phyloP scores from a whole-genome alignment of 1,140 invertebrate genomes.

The Procambarus clarkii region DNA sequence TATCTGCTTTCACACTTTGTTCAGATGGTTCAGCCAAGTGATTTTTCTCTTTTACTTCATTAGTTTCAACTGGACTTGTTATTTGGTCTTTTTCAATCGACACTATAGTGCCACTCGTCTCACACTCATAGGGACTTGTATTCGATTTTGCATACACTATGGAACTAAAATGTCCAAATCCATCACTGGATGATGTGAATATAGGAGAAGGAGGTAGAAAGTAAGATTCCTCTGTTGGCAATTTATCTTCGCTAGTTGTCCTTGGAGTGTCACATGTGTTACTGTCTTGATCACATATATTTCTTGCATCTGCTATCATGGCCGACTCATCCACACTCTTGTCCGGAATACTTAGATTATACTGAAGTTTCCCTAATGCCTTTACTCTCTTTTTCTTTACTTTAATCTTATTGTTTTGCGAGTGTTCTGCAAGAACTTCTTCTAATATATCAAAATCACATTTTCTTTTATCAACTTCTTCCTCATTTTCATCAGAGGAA shows the following conservation, averaged over 20 bases:
- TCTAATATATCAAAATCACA: conserved; percentile 76
- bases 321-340: conserved; percentile 34
- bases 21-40: not conserved
- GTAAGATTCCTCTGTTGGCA: conserved; percentile 45
- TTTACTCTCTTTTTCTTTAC: conserved; percentile 57
- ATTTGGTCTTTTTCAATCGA: not conserved
- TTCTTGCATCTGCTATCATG: conserved; percentile 55
- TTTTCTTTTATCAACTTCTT: conserved; percentile 33
- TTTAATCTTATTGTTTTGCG: conserved; percentile 67
- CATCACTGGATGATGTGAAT: conserved; percentile 65
- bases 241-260: conserved; percentile 67
- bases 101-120: conserved; percentile 73
- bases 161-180: conserved; percentile 32
- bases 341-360: conserved; percentile 39
- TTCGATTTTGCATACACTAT: conserved; percentile 24
- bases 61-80: not conserved
- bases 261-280: conserved; percentile 66
- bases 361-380: conserved; percentile 44
- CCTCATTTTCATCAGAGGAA: conserved; percentile 71
- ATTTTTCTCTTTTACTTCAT: not conserved
- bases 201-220: conserved; percentile 66
- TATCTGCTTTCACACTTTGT: not conserved
- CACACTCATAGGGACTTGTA: conserved; percentile 55
- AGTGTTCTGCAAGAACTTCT: conserved; percentile 74
- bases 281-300: conserved; percentile 36